Evolutionary conservation across 2,113 vertebrate genomes (phyloP).

Genomic region (Campylorhamphus procurvoides): DNA sequence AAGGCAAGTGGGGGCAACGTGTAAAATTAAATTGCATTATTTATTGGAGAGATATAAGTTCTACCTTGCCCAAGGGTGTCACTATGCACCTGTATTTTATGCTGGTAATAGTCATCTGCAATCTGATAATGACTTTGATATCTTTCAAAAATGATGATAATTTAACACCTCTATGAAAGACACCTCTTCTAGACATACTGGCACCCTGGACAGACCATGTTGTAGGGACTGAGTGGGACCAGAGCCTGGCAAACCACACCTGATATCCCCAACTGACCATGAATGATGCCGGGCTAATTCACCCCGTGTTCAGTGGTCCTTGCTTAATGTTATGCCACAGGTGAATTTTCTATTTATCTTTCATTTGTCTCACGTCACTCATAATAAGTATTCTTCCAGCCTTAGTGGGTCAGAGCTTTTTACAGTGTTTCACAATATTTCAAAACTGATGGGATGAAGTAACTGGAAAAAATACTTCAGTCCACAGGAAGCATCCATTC

Average conservation of each 20-base stretch:
- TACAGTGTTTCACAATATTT: background rate
- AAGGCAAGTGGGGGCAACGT: background rate
- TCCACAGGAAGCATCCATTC: background rate
- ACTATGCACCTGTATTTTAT: constrained; percentile 49
- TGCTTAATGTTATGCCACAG: background rate
- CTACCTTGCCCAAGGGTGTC: constrained; percentile 57
- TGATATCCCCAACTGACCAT: background rate
- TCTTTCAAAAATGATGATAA: background rate
- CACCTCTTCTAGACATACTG: background rate
- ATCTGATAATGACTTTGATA: constrained; percentile 37
- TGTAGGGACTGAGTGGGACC: background rate
- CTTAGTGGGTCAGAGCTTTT: background rate
- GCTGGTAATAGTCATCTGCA: constrained; percentile 6
- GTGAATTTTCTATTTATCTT: background rate
- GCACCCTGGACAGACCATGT: background rate
- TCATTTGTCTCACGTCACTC: background rate
- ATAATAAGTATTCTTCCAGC: background rate
- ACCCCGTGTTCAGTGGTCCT: background rate
- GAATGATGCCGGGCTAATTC: background rate
- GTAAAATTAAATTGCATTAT: constrained; percentile 67
- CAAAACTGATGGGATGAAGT: background rate
- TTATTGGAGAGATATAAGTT: constrained; percentile 34
- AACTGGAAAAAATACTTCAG: background rate
- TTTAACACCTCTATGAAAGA: constrained; percentile 16
- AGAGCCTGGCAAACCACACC: background rate